Evolutionary conservation across 2,113 vertebrate genomes (phyloP).

Genomic region (Oreochromis aureus): DNA sequence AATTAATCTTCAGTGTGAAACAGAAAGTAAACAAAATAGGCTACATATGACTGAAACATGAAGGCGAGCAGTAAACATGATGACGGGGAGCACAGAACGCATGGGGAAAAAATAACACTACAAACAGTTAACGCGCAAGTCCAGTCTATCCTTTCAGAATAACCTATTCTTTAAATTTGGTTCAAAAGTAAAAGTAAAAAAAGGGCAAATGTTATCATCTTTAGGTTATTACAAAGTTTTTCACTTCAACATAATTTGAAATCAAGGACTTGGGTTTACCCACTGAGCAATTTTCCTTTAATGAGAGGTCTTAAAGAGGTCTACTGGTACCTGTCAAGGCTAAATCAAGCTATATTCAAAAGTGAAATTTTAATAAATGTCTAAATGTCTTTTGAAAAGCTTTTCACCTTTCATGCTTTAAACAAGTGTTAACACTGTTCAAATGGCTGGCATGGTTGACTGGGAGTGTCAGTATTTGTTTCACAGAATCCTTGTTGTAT

Average conservation of each 20-base stretch:
- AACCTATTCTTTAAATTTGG: not conserved
- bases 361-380: not conserved
- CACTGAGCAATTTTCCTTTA: not conserved
- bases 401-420: not conserved
- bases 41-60: not conserved
- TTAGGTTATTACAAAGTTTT: not conserved
- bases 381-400: not conserved
- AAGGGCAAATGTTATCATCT: not conserved
- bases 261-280: not conserved
- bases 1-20: not conserved
- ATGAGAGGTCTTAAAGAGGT: not conserved
- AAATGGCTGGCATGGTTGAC: not conserved
- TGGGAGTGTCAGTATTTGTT: not conserved
- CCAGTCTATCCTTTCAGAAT: too few species aligned
- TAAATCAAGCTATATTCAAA: not conserved
- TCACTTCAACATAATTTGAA: fast-evolving
- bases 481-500: not conserved
- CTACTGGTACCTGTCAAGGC: not conserved
- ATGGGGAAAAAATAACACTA: not conserved
- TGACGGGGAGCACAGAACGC: not conserved
- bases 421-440: not conserved
- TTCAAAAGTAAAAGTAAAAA: not conserved
- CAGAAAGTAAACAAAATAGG: not conserved
- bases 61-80: not conserved
- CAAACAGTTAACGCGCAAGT: not conserved